These are phyloP conservation scores for Catharus minimus DNA, from an alignment of 2,113 vertebrate species.

Conservation along the genomic window DNA sequence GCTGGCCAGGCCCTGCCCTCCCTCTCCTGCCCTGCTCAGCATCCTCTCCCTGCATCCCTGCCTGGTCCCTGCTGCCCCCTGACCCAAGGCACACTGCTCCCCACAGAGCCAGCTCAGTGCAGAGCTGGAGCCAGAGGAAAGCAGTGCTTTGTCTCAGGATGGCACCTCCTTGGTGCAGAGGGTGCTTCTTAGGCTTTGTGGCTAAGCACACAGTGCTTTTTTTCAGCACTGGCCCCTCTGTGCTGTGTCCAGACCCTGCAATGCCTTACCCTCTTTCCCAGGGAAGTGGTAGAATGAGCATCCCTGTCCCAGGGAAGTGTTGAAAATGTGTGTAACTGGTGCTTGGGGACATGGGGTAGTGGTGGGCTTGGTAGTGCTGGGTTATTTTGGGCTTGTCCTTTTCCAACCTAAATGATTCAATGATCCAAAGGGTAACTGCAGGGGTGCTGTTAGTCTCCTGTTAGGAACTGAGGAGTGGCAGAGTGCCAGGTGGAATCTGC, in stretches of 20 bases:
- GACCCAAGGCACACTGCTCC: no score
- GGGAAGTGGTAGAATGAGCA: neutral
- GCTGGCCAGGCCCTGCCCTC: neutral
- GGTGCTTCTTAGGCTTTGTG: neutral
- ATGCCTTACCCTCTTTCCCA: neutral
- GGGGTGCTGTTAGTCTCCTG: neutral
- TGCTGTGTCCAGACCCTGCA: neutral
- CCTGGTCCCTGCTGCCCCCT: no score
- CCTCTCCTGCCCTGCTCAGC: fast-evolving
- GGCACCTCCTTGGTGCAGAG: neutral
- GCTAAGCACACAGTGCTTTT: neutral
- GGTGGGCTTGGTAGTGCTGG: neutral
- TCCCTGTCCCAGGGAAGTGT: neutral
- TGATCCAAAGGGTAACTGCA: neutral
- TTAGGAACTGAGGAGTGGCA: neutral
- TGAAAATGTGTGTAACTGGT: neutral
- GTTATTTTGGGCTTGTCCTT: neutral
- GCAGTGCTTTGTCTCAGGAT: fast-evolving
- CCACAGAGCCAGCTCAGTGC: no score
- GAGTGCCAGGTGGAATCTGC: neutral
- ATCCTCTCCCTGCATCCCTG: neutral
- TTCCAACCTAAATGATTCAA: fast-evolving
- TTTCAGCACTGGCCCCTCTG: neutral
- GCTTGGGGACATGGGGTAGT: neutral
- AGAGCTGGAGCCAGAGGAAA: no score